Percentiles rank a stretch among this genome's conserved stretches.
Conservation (phyloP, 2,113 vertebrate species). For the Synchiropus splendidus region DNA sequence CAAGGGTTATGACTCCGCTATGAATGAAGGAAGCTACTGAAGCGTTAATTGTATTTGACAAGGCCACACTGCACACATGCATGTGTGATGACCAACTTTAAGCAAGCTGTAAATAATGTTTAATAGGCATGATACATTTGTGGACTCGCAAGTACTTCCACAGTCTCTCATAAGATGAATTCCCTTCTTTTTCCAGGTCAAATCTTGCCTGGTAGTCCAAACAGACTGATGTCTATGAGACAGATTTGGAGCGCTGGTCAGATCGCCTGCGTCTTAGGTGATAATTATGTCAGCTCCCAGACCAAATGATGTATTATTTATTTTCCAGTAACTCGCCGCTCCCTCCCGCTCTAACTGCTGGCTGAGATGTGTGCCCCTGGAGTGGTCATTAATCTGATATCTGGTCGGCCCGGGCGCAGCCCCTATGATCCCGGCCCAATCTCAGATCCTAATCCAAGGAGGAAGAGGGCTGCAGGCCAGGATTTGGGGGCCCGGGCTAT, state of each 20-base stretch:
- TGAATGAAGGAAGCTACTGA: too few species aligned
- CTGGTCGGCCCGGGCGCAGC: conserved; percentile 60
- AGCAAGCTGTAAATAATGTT: too few species aligned
- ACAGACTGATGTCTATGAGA: conserved; percentile 19
- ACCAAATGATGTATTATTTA: conserved; percentile 73
- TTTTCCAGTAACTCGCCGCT: conserved; percentile 50
- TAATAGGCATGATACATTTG: too few species aligned
- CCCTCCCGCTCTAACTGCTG: conserved; percentile 52
- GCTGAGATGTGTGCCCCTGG: conserved; percentile 64
- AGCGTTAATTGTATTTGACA: too few species aligned
- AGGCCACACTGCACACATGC: too few species aligned
- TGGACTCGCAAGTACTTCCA: neutral
- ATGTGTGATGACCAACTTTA: too few species aligned
- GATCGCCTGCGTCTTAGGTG: conserved; percentile 52
- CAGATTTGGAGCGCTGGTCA: conserved; percentile 33
- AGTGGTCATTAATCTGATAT: conserved; percentile 74
- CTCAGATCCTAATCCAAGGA: conserved; percentile 74
- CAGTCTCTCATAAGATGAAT: neutral
- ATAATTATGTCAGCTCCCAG: conserved; percentile 68
- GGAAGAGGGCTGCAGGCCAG: conserved; percentile 71
- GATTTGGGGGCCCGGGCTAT: conserved; percentile 65
- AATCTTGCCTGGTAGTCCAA: conserved; percentile 2
- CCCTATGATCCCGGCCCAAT: conserved; percentile 70
- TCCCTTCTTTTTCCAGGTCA: neutral
- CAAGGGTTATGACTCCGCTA: too few species aligned